Percentiles rank a stretch among this genome's conserved stretches.
Evolutionary conservation across 2,113 vertebrate genomes (phyloP).

Genomic region (cattle (Bos taurus)): DNA sequence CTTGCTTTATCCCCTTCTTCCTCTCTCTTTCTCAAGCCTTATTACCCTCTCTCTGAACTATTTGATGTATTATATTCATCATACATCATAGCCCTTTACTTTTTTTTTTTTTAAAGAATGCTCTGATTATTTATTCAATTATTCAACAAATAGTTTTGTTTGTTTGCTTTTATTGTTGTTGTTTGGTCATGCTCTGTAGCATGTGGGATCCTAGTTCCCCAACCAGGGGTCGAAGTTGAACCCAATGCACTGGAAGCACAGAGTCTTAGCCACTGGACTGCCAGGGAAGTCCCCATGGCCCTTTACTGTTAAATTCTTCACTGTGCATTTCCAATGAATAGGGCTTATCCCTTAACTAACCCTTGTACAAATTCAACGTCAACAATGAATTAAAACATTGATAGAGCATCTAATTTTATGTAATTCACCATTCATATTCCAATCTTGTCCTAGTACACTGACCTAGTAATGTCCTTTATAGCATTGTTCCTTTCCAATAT

Average conservation of each 20-base stretch:
- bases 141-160: neutral
- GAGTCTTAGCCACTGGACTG: neutral
- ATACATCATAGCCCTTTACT: neutral
- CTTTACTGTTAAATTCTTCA: neutral
- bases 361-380: neutral
- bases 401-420: neutral
- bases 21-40: neutral
- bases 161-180: neutral
- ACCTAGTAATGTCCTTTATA: neutral
- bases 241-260: neutral
- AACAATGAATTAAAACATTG: neutral
- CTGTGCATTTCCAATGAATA: neutral
- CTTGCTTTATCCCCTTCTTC: neutral
- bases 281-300: neutral
- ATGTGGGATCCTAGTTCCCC: neutral
- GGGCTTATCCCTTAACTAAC: neutral
- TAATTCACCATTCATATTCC: neutral
- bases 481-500: neutral
- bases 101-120: neutral
- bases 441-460: neutral
- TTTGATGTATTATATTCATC: neutral
- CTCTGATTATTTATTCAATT: neutral
- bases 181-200: neutral
- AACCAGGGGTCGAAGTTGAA: neutral
- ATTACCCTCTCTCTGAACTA: neutral